Evolutionary conservation across 2,888 invertebrate genomes (phyloP).

Genomic region (Cyaniris semiargus): DNA sequence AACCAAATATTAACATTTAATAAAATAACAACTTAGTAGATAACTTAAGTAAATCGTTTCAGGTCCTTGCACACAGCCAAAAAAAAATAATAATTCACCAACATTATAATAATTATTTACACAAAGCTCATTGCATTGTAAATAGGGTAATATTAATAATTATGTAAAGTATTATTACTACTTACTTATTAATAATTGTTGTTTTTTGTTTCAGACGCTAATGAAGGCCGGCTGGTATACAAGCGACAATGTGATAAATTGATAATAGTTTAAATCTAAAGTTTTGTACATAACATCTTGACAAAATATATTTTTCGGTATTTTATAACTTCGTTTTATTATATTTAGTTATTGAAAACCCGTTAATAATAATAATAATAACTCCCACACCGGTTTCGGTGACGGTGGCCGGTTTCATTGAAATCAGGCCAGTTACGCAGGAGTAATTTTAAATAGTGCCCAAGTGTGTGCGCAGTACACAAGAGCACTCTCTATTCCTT

Average conservation of each 20-base stretch:
- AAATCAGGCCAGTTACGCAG: too few relatives aligned
- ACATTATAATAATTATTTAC: neutral
- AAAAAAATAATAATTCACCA: neutral
- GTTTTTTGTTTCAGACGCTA: conserved; percentile 55
- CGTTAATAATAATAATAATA: too few relatives aligned
- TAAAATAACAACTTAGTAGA: neutral
- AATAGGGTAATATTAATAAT: neutral
- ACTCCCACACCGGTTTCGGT: too few relatives aligned
- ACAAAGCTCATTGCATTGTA: neutral
- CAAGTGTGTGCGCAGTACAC: too few relatives aligned
- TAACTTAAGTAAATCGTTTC: neutral
- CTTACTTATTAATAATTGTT: neutral
- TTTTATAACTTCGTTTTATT: conserved; percentile 6
- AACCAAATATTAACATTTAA: too few relatives aligned
- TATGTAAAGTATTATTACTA: neutral
- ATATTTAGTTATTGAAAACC: neutral
- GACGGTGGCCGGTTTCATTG: too few relatives aligned
- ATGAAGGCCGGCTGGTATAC: conserved; percentile 34
- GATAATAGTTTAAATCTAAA: conserved; percentile 28
- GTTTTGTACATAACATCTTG: conserved; percentile 15
- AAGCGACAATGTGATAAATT: conserved; percentile 14
- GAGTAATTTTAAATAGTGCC: too few relatives aligned
- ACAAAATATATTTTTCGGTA: conserved; percentile 23
- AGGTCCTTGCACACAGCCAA: neutral
- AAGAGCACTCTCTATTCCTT: too few relatives aligned